A percentile compares a stretch with the other conserved stretches of the same genome.
Conservation (phyloP, 2,888 invertebrate species). For the Drosophila maculinotata region DNA sequence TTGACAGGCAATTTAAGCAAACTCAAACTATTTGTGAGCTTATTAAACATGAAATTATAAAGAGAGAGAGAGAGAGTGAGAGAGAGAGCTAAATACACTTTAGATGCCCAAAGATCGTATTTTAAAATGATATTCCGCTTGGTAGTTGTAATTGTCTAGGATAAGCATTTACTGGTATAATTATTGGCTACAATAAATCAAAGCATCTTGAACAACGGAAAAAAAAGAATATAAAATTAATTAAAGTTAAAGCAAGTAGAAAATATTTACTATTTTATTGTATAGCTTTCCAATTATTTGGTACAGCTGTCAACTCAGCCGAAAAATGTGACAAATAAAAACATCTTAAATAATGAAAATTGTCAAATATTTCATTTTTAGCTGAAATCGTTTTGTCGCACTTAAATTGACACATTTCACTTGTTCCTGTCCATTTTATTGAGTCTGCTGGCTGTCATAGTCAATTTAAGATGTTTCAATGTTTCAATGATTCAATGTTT, state of each 20-base stretch:
- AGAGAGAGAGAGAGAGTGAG: background rate
- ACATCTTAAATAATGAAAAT: slow-evolving; percentile 2
- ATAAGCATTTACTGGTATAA: no score
- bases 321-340: slow-evolving; percentile 1
- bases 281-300: slow-evolving; percentile 8
- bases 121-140: no score
- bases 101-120: no score
- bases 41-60: background rate
- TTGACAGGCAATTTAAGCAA: background rate
- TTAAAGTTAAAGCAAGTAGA: background rate
- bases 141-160: no score
- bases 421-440: slow-evolving; percentile 28
- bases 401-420: slow-evolving; percentile 61
- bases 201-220: no score
- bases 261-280: background rate
- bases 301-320: slow-evolving; percentile 6
- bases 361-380: slow-evolving; percentile 26
- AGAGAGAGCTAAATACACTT: no score
- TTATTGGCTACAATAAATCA: no score
- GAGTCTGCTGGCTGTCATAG: slow-evolving; percentile 23
- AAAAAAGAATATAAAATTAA: no score
- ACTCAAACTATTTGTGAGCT: no score
- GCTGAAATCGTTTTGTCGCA: slow-evolving; percentile 34
- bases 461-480: slow-evolving; percentile 27
- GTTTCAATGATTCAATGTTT: no score